phyloP scores from a whole-genome alignment of 2,888 invertebrate genomes.

The Exephanes ischioxanthus region DNA sequence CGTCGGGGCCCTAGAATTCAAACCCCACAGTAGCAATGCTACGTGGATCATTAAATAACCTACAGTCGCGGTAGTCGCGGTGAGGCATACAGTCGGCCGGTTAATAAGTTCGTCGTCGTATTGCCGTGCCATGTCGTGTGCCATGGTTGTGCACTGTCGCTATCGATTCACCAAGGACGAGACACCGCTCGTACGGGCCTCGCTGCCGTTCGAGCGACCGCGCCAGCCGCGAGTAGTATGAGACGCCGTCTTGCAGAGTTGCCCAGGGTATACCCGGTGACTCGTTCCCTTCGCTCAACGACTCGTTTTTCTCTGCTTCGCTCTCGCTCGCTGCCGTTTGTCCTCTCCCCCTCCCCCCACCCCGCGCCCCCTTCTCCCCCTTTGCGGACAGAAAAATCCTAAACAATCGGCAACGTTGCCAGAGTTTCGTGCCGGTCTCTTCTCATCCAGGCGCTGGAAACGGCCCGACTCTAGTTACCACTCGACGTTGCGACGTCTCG shows the following conservation, averaged over 20 bases:
- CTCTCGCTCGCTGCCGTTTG: constrained; percentile 11
- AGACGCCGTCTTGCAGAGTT: constrained; percentile 13
- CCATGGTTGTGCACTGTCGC: constrained; percentile 35
- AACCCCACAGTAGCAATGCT: not conserved
- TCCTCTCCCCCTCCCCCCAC: constrained; percentile 40
- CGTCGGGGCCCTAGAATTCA: constrained; percentile 18
- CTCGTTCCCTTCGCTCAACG: constrained; percentile 13
- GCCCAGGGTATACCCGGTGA: constrained; percentile 20
- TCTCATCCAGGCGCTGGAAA: constrained; percentile 20
- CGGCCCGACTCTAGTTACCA: constrained; percentile 57
- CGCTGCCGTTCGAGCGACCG: constrained; percentile 28
- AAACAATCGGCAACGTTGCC: constrained; percentile 82
- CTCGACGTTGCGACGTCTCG: constrained; percentile 68
- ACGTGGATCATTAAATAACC: constrained; percentile 49
- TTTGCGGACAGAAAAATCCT: constrained; percentile 76
- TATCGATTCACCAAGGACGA: constrained; percentile 69
- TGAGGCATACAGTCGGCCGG: constrained; percentile 18
- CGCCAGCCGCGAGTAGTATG: constrained; percentile 14
- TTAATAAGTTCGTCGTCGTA: constrained; percentile 56
- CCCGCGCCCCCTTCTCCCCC: constrained; percentile 61
- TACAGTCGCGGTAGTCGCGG: constrained; percentile 30
- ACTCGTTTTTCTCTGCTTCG: constrained; percentile 42
- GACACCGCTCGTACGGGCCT: constrained; percentile 41
- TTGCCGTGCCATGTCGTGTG: constrained; percentile 21
- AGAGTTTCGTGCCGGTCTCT: constrained; percentile 62